These are phyloP conservation scores for Pinna nobilis DNA, from an alignment of 1,140 invertebrate species.

Conservation along the genomic window DNA sequence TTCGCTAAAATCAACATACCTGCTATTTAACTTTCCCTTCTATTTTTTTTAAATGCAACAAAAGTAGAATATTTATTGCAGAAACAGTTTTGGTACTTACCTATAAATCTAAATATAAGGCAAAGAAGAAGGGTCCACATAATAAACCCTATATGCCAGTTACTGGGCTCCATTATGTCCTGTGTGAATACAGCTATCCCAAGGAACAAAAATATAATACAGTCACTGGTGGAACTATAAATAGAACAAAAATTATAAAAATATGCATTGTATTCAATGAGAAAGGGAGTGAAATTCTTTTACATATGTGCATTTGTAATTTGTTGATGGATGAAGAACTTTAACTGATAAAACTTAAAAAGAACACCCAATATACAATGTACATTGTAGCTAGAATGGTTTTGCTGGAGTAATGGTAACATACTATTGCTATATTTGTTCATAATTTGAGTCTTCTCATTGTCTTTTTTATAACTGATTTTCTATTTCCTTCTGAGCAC, in stretches of 20 bases:
- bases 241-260: conserved; percentile 19
- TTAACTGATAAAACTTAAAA: too few relatives aligned
- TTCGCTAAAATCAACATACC: neutral
- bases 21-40: neutral
- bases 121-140: conserved; percentile 97
- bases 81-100: conserved; percentile 81
- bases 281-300: too few relatives aligned
- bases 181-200: conserved; percentile 92
- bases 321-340: too few relatives aligned
- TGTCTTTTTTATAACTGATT: too few relatives aligned
- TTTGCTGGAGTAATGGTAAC: too few relatives aligned
- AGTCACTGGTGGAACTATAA: conserved; percentile 80
- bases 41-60: neutral
- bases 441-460: too few relatives aligned
- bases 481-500: too few relatives aligned
- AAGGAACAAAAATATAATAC: conserved; percentile 99
- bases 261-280: neutral
- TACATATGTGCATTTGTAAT: too few relatives aligned
- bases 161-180: conserved; percentile 81
- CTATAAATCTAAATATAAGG: conserved; percentile 91
- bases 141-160: conserved; percentile 97
- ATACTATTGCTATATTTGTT: too few relatives aligned
- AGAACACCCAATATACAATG: too few relatives aligned
- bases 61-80: neutral
- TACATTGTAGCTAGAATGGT: too few relatives aligned